Conservation (phyloP, 2,888 invertebrate species). For the Tenthredo mesomela region DNA sequence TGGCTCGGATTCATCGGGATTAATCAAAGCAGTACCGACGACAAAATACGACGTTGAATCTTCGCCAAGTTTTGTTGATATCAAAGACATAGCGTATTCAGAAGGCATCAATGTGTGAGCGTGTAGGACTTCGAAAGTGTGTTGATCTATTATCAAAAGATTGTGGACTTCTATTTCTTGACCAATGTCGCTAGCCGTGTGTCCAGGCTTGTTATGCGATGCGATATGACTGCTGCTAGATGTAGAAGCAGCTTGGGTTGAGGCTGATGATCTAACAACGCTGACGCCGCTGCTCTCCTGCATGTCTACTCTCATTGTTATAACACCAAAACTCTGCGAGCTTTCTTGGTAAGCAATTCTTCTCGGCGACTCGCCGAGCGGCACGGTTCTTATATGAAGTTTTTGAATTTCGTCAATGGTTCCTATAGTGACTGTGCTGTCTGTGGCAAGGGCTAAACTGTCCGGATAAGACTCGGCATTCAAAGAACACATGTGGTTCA, state of each 20-base stretch:
- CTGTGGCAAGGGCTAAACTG: conserved; percentile 93
- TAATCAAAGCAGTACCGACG: conserved; percentile 95
- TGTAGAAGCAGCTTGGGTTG: conserved; percentile 86
- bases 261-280: conserved; percentile 86
- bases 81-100: conserved; percentile 94
- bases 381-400: conserved; percentile 96
- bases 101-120: conserved; percentile 94
- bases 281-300: conserved; percentile 86
- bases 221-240: conserved; percentile 79
- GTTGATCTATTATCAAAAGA: conserved; percentile 95
- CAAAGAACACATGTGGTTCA: conserved; percentile 98
- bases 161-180: conserved; percentile 95
- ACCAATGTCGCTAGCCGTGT: conserved; percentile 81
- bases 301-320: conserved; percentile 94
- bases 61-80: conserved; percentile 94
- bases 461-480: conserved; percentile 98
- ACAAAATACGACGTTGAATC: conserved; percentile 96
- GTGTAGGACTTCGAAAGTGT: conserved; percentile 98
- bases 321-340: conserved; percentile 96
- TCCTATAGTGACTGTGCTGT: conserved; percentile 94
- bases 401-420: conserved; percentile 99
- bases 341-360: conserved; percentile 97
- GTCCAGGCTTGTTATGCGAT: conserved; percentile 75
- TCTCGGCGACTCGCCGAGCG: conserved; percentile 95
- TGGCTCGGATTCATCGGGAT: conserved; percentile 98